Conservation (phyloP, 2,888 invertebrate species). For the Esperia sulphurella region DNA sequence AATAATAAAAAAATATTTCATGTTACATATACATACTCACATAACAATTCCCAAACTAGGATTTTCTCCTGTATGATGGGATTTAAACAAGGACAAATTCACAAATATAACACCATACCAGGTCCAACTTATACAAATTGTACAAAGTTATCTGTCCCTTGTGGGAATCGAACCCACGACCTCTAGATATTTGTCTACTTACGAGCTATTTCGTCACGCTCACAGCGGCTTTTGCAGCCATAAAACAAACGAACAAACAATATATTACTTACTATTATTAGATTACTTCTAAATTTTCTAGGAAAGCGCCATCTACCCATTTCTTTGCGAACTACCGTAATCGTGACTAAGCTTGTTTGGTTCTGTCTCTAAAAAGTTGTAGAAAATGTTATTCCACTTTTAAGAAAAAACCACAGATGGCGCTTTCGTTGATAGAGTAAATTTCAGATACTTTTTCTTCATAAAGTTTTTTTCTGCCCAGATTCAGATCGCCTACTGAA, state of each 20-base stretch:
- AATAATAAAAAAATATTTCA: too few species aligned
- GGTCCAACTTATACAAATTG: too few species aligned
- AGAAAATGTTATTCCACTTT: neutral
- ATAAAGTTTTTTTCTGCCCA: conserved; percentile 24
- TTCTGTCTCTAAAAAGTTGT: neutral
- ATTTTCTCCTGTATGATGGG: too few species aligned
- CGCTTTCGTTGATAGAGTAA: conserved; percentile 18
- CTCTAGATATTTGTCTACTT: too few species aligned
- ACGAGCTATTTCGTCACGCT: too few species aligned
- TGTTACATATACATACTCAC: too few species aligned
- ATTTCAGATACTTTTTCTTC: neutral
- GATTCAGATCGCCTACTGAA: conserved; percentile 72
- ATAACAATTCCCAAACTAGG: too few species aligned
- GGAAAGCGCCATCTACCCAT: conserved; percentile 26
- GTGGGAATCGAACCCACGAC: too few species aligned
- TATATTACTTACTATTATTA: neutral
- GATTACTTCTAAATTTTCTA: neutral
- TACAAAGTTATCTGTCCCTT: too few species aligned
- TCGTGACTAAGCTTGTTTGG: neutral
- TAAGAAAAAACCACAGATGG: conserved; percentile 29
- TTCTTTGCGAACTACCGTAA: neutral
- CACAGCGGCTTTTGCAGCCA: too few species aligned
- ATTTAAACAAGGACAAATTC: too few species aligned
- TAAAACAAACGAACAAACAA: neutral
- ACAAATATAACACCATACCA: too few species aligned